phyloP scores from a whole-genome alignment of 2,113 vertebrate species.

The Piprites chloris region DNA sequence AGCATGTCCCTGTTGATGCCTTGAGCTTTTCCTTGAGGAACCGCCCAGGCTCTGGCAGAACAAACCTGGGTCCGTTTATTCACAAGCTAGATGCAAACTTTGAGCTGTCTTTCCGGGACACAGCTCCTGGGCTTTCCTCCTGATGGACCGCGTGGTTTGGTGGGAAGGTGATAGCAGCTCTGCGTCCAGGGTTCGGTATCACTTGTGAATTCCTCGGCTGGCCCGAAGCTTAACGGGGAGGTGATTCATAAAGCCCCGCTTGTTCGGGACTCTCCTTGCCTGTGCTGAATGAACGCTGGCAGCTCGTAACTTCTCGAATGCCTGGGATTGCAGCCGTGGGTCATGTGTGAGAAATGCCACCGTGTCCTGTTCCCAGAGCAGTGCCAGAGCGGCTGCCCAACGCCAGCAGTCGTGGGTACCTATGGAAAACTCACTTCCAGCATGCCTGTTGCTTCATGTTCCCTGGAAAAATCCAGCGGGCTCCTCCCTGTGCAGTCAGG shows the following conservation, averaged over 20 bases:
- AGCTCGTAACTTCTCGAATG: background rate
- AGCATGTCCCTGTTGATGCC: background rate
- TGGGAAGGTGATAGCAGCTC: background rate
- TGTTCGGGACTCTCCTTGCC: slow-evolving; percentile 4
- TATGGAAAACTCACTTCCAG: slow-evolving; percentile 58
- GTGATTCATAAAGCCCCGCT: slow-evolving; percentile 36
- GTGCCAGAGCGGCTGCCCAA: background rate
- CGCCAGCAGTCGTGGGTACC: background rate
- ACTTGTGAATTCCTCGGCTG: background rate
- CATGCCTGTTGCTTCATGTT: slow-evolving; percentile 47
- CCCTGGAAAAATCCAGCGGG: slow-evolving; percentile 59
- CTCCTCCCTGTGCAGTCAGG: slow-evolving; percentile 35
- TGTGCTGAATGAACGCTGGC: background rate
- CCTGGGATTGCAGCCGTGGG: background rate
- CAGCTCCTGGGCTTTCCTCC: background rate
- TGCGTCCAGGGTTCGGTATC: background rate
- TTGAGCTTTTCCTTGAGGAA: background rate
- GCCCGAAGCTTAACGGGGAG: background rate
- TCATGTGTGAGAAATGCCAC: background rate
- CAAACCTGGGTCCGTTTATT: background rate
- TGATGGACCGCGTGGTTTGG: rapidly evolving
- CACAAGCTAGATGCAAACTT: background rate
- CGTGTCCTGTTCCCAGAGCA: background rate
- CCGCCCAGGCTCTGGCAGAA: background rate
- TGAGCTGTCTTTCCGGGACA: background rate